Conservation (phyloP, 2,113 vertebrate genomes). For the Cyprichromis sp. region DNA sequence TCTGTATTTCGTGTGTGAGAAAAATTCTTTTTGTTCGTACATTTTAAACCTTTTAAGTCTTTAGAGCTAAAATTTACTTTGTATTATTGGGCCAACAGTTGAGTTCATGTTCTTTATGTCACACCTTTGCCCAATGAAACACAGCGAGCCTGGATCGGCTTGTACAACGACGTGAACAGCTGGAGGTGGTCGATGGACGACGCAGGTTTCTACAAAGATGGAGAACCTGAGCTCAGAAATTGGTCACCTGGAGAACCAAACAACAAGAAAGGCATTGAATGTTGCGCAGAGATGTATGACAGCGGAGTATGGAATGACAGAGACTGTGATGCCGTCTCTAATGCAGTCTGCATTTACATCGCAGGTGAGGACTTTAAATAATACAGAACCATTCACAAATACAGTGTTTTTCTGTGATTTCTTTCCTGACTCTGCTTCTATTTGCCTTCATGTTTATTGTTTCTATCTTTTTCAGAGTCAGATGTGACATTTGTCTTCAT, state of each 20-base stretch:
- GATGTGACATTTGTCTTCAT: neutral
- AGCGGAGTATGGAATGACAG: accelerated
- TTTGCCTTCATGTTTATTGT: neutral
- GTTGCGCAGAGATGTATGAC: neutral
- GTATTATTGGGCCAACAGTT: neutral
- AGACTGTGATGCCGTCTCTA: neutral
- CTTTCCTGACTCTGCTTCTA: neutral
- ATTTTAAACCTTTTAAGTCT: accelerated
- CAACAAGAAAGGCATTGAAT: accelerated
- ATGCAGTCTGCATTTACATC: neutral
- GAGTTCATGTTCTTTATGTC: neutral
- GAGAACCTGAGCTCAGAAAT: neutral
- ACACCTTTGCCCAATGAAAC: neutral
- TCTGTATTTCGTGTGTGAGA: neutral
- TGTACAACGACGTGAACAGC: neutral
- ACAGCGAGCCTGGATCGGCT: neutral
- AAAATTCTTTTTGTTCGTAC: accelerated
- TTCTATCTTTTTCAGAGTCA: neutral
- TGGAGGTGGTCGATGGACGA: neutral
- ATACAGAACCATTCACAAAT: neutral
- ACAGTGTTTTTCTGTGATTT: neutral
- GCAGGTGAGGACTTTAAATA: neutral
- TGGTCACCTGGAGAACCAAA: neutral
- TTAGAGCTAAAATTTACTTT: neutral
- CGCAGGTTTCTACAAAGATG: neutral